These are phyloP conservation scores for Melanotaenia duboulayi DNA, from an alignment of 2,113 vertebrate genomes.

Conservation along the genomic window DNA sequence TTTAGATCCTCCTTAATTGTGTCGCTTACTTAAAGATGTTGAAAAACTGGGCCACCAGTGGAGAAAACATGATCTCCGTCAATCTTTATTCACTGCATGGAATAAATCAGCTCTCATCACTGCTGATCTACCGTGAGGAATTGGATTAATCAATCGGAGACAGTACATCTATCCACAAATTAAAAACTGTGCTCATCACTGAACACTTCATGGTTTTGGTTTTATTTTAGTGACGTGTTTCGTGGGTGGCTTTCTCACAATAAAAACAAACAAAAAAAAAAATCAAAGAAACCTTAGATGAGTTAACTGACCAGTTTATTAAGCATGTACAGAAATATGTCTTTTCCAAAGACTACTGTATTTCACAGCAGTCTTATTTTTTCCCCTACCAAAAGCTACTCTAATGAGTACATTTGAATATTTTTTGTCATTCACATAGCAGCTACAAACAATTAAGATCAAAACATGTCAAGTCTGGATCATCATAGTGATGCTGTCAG, in stretches of 20 bases:
- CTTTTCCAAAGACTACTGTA: background rate
- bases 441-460: conserved; percentile 2
- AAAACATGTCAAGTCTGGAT: background rate
- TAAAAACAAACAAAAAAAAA: conserved; percentile 23
- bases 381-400: background rate
- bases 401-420: background rate
- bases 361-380: background rate
- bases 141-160: conserved; percentile 77
- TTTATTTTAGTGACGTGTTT: conserved; percentile 65
- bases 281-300: conserved; percentile 20
- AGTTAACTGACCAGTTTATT: conserved; percentile 41
- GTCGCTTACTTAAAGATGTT: conserved; percentile 38
- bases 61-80: conserved; percentile 50
- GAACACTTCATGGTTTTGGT: conserved; percentile 30
- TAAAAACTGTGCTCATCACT: conserved; percentile 44
- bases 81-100: conserved; percentile 46
- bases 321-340: background rate
- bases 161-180: conserved; percentile 65
- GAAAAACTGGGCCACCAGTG: conserved; percentile 52
- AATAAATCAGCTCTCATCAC: conserved; percentile 76
- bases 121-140: conserved; percentile 77
- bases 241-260: conserved; percentile 45
- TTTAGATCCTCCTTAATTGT: conserved; percentile 50
- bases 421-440: background rate
- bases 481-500: background rate